Percentiles rank a stretch among this genome's conserved stretches.
phyloP scores from a whole-genome alignment of 2,797 vertebrate species.

The Esox lucius region DNA sequence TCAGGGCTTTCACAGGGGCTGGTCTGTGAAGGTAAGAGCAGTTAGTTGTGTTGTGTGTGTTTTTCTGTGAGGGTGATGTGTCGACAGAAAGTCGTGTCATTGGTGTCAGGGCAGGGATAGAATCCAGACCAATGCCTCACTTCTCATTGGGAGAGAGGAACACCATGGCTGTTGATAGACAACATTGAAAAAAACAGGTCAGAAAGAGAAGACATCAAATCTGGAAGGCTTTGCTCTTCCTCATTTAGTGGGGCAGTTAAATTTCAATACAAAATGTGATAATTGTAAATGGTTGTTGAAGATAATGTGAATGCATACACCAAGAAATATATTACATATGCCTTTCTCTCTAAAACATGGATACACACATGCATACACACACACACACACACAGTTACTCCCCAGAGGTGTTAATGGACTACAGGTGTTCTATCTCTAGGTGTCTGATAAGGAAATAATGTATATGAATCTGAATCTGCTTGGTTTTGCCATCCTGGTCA shows the following conservation, averaged over 20 bases:
- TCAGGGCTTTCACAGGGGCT: conserved; percentile 48
- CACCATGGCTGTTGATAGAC: not conserved
- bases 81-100: not conserved
- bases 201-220: not conserved
- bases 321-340: not conserved
- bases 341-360: not conserved
- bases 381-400: conserved; percentile 11
- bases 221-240: not conserved
- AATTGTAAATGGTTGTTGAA: not conserved
- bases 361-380: not conserved
- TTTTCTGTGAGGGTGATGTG: not conserved
- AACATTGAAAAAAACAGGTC: not conserved
- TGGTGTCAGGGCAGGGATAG: not conserved
- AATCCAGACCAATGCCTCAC: not conserved
- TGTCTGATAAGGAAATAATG: conserved; percentile 47
- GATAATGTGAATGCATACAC: not conserved
- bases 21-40: conserved; percentile 52
- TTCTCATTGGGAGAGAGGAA: not conserved
- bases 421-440: conserved; percentile 43
- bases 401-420: conserved; percentile 60
- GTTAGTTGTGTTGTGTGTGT: conserved; percentile 27
- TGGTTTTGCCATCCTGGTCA: not conserved
- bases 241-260: not conserved
- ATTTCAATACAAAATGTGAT: not conserved
- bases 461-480: not conserved